These are phyloP conservation scores for Strix aluco DNA, from an alignment of 2,113 vertebrate genomes.

Conservation along the genomic window DNA sequence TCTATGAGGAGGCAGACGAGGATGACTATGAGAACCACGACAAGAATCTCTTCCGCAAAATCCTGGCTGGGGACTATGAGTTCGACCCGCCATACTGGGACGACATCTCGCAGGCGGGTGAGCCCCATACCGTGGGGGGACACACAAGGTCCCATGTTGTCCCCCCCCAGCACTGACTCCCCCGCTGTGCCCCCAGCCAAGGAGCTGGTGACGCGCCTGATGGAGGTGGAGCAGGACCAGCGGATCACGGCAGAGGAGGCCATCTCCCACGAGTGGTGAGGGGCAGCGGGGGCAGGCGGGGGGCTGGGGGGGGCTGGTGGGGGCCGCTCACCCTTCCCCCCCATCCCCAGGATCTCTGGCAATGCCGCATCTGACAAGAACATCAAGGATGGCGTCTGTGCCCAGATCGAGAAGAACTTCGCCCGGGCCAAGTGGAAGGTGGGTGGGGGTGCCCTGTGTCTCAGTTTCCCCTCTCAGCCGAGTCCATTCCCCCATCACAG, in stretches of 20 bases:
- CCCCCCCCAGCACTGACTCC: background rate
- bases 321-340: background rate
- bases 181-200: conserved; percentile 70
- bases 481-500: background rate
- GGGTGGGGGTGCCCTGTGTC: background rate
- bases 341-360: conserved; percentile 88
- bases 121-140: background rate
- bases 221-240: conserved; percentile 98
- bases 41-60: conserved; percentile 98
- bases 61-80: conserved; percentile 94
- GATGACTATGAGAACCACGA: conserved; percentile 97
- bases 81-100: conserved; percentile 98
- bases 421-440: conserved; percentile 99
- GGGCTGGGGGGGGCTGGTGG: fast-evolving
- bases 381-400: conserved; percentile 96
- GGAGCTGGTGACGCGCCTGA: conserved; percentile 91
- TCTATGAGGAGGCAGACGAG: conserved; percentile 95
- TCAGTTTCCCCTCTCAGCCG: background rate
- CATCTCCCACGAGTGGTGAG: conserved; percentile 95
- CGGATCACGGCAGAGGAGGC: conserved; percentile 95
- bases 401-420: conserved; percentile 98
- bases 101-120: conserved; percentile 96
- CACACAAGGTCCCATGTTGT: background rate
- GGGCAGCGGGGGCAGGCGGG: fast-evolving
- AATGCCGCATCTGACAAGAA: conserved; percentile 98